These are phyloP conservation scores for Yponomeuta plumbellus DNA, from an alignment of 2,888 invertebrate species.

Conservation along the genomic window DNA sequence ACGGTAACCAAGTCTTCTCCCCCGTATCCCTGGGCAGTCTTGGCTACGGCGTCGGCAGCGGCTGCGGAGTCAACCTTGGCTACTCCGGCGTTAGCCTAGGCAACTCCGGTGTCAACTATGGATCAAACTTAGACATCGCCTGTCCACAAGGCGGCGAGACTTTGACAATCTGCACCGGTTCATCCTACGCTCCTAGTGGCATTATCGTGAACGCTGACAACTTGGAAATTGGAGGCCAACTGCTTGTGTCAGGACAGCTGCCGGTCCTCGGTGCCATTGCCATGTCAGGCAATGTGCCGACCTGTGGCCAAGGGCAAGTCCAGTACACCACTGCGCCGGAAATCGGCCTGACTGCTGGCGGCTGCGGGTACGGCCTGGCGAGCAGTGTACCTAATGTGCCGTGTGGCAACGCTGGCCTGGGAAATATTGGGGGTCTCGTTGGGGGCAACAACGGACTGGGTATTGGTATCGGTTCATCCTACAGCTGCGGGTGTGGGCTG, in stretches of 20 bases:
- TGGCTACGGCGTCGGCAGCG: neutral
- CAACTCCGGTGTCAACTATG: neutral
- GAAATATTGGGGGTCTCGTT: neutral
- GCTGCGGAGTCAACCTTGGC: conserved; percentile 3
- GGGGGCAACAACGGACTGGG: neutral
- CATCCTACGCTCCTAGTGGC: neutral
- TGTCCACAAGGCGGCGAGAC: neutral
- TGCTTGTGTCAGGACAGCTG: neutral
- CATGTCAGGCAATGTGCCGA: neutral
- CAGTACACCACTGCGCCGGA: neutral
- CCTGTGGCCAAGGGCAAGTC: neutral
- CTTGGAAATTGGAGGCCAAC: neutral
- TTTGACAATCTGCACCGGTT: neutral
- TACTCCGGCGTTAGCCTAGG: neutral
- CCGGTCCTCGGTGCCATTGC: neutral
- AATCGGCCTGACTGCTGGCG: neutral
- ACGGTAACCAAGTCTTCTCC: neutral
- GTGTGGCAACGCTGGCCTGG: neutral
- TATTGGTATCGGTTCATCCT: too few relatives aligned
- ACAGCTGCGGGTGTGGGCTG: too few relatives aligned
- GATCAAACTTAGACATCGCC: neutral
- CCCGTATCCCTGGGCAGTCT: neutral
- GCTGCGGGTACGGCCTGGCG: neutral
- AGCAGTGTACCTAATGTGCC: neutral
- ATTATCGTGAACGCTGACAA: neutral